Evolutionary conservation across 2,113 vertebrate genomes (phyloP).

Genomic region (Riparia riparia): DNA sequence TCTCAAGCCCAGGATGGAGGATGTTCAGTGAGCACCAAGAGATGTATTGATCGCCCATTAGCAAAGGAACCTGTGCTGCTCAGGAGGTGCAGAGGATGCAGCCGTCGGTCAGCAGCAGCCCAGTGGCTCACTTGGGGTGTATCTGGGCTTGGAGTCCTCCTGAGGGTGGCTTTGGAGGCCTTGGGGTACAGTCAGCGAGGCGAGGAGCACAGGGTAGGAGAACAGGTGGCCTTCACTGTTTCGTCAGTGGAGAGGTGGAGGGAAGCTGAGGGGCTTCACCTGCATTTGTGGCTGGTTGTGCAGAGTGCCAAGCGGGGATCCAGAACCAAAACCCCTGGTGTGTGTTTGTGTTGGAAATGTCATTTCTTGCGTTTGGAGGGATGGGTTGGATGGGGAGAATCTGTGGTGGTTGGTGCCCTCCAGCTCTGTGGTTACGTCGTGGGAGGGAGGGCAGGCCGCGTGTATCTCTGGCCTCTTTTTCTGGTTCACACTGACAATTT

Average conservation of each 20-base stretch:
- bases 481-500: neutral
- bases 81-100: neutral
- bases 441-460: neutral
- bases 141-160: neutral
- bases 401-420: neutral
- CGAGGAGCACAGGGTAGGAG: neutral
- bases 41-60: accelerated
- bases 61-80: neutral
- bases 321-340: neutral
- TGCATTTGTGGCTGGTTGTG: accelerated
- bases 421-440: accelerated
- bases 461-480: neutral
- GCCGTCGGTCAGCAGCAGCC: accelerated
- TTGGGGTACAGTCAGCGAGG: neutral
- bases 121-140: accelerated
- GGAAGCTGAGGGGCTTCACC: neutral
- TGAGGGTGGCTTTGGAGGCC: neutral
- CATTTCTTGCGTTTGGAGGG: neutral
- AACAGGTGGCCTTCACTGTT: neutral
- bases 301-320: neutral
- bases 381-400: neutral
- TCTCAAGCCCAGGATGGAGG: neutral
- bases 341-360: neutral
- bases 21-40: neutral
- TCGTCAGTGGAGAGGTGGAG: accelerated